phyloP scores from a whole-genome alignment of 2,797 vertebrate species.

The Notoglanidium macrostoma region DNA sequence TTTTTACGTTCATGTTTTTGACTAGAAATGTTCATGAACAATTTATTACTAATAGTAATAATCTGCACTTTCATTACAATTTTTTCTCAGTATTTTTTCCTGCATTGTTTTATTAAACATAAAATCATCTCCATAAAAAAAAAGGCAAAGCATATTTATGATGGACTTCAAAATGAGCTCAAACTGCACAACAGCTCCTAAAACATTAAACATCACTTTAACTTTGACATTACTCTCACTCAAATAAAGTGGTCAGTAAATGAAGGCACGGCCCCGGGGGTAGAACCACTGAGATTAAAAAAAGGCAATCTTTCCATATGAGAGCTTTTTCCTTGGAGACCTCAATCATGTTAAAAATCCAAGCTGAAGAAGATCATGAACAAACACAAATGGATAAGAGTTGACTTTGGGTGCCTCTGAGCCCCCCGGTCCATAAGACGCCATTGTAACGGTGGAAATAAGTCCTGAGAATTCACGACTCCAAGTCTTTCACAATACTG shows the following conservation, averaged over 20 bases:
- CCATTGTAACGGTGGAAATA: constrained; percentile 33
- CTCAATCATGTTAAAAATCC: constrained; percentile 56
- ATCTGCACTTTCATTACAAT: background rate
- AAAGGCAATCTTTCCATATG: constrained; percentile 31
- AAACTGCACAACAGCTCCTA: background rate
- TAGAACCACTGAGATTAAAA: constrained; percentile 23
- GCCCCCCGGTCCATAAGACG: constrained; percentile 35
- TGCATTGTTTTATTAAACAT: background rate
- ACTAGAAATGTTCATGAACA: background rate
- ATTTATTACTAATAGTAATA: too few species aligned
- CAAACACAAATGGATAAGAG: constrained; percentile 53
- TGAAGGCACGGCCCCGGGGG: constrained; percentile 6
- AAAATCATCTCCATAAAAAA: background rate
- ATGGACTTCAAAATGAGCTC: background rate
- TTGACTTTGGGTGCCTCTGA: constrained; percentile 54
- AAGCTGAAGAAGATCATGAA: constrained; percentile 46
- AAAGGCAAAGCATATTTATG: background rate
- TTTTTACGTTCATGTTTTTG: background rate
- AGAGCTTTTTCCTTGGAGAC: constrained; percentile 53
- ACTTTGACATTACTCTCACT: background rate
- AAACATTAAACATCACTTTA: constrained; percentile 1
- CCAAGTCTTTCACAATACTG: constrained; percentile 48
- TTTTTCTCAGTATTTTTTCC: background rate
- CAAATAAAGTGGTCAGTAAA: constrained; percentile 24
- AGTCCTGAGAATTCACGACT: constrained; percentile 47